Conservation (phyloP, 2,888 invertebrate species). For the Eurytoma adleriae region DNA sequence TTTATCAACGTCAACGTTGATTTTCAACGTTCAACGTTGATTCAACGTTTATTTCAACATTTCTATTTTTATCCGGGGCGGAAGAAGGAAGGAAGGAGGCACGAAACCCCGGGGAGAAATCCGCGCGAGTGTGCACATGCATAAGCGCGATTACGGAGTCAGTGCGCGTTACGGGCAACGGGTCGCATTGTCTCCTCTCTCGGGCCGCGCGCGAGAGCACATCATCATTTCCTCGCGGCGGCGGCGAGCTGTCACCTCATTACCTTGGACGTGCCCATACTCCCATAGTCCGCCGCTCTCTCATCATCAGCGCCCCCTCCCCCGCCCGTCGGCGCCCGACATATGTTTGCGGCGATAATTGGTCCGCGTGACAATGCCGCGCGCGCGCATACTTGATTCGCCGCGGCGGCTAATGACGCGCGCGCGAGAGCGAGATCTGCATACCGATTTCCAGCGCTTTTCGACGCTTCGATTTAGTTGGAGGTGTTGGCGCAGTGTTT, state of each 20-base stretch:
- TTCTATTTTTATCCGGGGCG: too few relatives aligned
- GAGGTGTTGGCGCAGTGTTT: too few relatives aligned
- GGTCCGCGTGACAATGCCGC: slow-evolving; percentile 33
- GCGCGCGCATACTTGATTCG: slow-evolving; percentile 13
- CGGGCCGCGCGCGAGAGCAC: background rate
- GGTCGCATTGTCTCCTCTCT: slow-evolving; percentile 1
- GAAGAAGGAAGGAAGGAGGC: too few relatives aligned
- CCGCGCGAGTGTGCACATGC: too few relatives aligned
- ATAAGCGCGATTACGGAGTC: too few relatives aligned
- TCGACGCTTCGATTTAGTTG: too few relatives aligned
- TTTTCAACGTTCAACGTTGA: too few relatives aligned
- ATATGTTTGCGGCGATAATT: slow-evolving; percentile 44
- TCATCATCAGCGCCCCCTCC: slow-evolving; percentile 55
- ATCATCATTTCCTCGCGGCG: slow-evolving; percentile 30
- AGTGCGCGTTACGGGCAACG: too few relatives aligned
- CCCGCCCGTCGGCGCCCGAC: slow-evolving; percentile 26
- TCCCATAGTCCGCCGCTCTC: slow-evolving; percentile 61
- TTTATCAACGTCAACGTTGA: too few relatives aligned
- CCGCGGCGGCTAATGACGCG: background rate
- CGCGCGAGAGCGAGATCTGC: background rate
- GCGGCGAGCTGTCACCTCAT: slow-evolving; percentile 60
- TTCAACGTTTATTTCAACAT: too few relatives aligned
- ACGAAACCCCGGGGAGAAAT: too few relatives aligned
- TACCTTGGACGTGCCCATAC: slow-evolving; percentile 62
- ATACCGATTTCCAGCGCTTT: background rate